A percentile compares a stretch with the other conserved stretches of the same genome.
Evolutionary conservation across 2,888 invertebrate species (phyloP).

Genomic region (Dendrolimus houi): DNA sequence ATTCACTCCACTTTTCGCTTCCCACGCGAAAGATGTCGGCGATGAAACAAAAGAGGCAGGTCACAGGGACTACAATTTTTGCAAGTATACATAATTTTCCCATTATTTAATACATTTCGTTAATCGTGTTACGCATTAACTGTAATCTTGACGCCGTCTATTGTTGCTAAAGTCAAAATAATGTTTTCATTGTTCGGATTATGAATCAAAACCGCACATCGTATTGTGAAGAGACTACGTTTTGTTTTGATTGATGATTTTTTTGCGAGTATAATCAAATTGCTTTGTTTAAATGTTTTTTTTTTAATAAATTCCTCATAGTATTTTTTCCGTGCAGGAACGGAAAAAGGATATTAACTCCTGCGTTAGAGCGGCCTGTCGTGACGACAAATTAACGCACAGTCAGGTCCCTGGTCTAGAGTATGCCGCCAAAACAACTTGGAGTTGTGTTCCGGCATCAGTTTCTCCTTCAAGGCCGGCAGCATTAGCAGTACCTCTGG

Average conservation of each 20-base stretch:
- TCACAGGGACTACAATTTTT: background rate
- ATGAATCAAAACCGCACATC: background rate
- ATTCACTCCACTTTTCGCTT: constrained; percentile 18
- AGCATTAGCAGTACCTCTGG: too few relatives aligned
- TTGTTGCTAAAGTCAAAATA: background rate
- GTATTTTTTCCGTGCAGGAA: background rate
- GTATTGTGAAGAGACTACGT: background rate
- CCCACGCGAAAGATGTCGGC: constrained; percentile 13
- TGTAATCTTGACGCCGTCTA: background rate
- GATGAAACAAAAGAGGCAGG: background rate
- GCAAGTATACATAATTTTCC: background rate
- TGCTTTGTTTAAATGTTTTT: background rate
- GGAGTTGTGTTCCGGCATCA: too few relatives aligned
- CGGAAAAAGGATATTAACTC: too few relatives aligned
- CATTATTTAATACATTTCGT: background rate
- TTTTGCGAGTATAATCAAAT: background rate
- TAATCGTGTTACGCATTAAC: background rate
- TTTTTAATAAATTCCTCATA: background rate
- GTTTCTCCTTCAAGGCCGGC: too few relatives aligned
- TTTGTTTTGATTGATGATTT: background rate
- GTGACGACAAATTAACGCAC: too few relatives aligned
- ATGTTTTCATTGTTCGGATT: background rate
- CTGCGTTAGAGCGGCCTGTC: too few relatives aligned
- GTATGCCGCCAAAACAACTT: too few relatives aligned
- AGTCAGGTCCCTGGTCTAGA: too few relatives aligned